Evolutionary conservation across 2,888 invertebrate species (phyloP), one percentile per base, ranked within the genome.

Genomic region (Steinernema scapterisci): DNA sequence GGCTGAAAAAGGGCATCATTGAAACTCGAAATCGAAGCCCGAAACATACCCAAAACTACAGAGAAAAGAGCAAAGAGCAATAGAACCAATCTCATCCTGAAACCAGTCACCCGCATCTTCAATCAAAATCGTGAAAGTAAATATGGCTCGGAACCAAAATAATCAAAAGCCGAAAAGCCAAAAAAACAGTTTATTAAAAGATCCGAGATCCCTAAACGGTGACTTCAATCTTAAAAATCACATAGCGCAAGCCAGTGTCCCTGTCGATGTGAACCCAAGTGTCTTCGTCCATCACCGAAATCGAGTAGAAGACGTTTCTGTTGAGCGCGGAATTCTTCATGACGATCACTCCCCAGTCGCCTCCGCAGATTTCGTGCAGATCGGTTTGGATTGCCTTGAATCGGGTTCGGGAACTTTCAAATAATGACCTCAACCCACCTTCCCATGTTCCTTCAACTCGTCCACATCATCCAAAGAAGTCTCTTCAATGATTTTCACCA

Each of bases 261-360:
- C 25, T 6, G 38, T 63, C 31, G 38, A 16, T n/a, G 63, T 31
- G 19, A 13, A 27, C 19, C 31, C 27, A 27, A 3, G 63, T 27
- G 9, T 38, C 31, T 16, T 63, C 63, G 1, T 63, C 38, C 6
- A 25, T 31, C 1, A 16, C 13, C 9, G 63, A 63, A 16, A 63
- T 63, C 1, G 63, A 63, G 31, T 63, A 63, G 63, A 63, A 63
- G 63, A 63, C 13, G 9, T 31, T 27, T 6, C 31, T 3, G 63
- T 31, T 63, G 11, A 63, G 11, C 5, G 7, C 16, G 5, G 16
- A 7, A 7, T 11, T 3, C 38, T 38, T 27, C n/a, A 63, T 2
- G 7, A 38, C 63, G 31, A 63, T 38, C 16, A 63, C 63, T 2
- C 63, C 63, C 63, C 63, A 63, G 16, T 63, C 16, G 31, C 63